Percentiles rank a stretch among this genome's conserved stretches.
phyloP scores from a whole-genome alignment of 2,797 vertebrate genomes.

The Myotis findleyi region DNA sequence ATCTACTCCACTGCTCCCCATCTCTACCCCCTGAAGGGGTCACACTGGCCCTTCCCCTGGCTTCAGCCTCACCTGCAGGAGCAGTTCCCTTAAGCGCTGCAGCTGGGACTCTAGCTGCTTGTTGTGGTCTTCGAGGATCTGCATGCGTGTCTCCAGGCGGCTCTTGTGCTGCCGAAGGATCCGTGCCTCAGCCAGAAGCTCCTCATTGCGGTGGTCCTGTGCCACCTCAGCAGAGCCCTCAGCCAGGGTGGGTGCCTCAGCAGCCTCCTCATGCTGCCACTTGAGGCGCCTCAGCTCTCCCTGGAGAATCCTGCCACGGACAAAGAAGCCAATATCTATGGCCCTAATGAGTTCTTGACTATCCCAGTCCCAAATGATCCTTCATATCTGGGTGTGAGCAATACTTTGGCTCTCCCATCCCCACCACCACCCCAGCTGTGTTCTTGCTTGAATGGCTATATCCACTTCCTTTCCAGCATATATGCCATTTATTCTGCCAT shows the following conservation, averaged over 20 bases:
- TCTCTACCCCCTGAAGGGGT: neutral
- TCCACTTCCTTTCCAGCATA: slow-evolving; percentile 24
- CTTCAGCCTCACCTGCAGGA: slow-evolving; percentile 92
- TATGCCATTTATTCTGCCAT: slow-evolving; percentile 52
- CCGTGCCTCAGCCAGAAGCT: slow-evolving; percentile 96
- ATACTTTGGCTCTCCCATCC: neutral
- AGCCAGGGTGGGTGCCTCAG: slow-evolving; percentile 90
- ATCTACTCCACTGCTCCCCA: neutral
- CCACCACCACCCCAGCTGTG: neutral
- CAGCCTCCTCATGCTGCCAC: slow-evolving; percentile 97
- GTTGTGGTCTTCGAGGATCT: slow-evolving; percentile 99
- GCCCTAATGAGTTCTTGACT: neutral
- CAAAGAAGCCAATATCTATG: slow-evolving; percentile 17
- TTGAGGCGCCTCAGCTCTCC: slow-evolving; percentile 96
- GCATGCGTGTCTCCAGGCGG: slow-evolving; percentile 98
- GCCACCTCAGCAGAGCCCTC: slow-evolving; percentile 88
- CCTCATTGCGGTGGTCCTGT: slow-evolving; percentile 90
- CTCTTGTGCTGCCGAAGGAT: slow-evolving; percentile 98
- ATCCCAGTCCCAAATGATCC: neutral
- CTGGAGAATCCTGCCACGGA: slow-evolving; percentile 93
- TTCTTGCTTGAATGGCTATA: neutral
- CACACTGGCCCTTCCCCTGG: neutral
- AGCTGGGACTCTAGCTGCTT: slow-evolving; percentile 98
- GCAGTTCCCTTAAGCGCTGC: slow-evolving; percentile 94
- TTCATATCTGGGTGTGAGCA: neutral